Evolutionary conservation across 2,113 vertebrate genomes (phyloP), one percentile per base, ranked within the genome.

Genomic region (Channa maculata): DNA sequence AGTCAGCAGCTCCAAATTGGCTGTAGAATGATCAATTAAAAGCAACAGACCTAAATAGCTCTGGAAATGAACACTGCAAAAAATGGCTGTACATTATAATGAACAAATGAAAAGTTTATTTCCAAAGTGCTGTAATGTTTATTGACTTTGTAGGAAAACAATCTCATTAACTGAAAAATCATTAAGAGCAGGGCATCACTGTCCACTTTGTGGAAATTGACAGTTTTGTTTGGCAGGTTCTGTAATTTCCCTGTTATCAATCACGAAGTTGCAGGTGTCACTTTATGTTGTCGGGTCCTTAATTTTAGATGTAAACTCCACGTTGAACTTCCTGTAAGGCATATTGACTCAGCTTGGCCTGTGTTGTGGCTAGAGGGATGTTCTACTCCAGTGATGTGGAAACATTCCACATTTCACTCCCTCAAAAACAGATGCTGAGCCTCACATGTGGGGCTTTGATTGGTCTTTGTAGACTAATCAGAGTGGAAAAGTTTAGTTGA

Each of bases 11-110:
- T 41, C 59, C 51, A 86, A 82, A 88, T 84, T 82, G 55, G 77
- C 78, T 82, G 39, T 71, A 75, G 73, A 82, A 78, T 65, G 69
- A 82, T 78, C 80, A 86, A 86, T 90, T 84, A 80, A 66, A 68
- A 53, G 63, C 59, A 60, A 10, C 78, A 4, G 58, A 64, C 52
- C 78, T 46, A 71, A 84, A 77, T 53, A 54, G 61, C 57, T 74
- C 5, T 75, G 74, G 71, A 83, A 85, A 69, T 77, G 72, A 84
- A 66, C 52, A 3, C 41, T 0, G n/a, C 49, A 39, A 49, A 62
- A 38, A 59, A n/a, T 9, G 7, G 43, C 51, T 1, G 4, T 64
- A 24, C 24, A 76, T 77, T 77, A 60, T 57, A 61, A 74, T 4
- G 59, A 63, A 65, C 43, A 58, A 62, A 66, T 71, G 53, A 13